phyloP scores from a whole-genome alignment of 2,888 invertebrate species.

The Eupithecia pulchellata region DNA sequence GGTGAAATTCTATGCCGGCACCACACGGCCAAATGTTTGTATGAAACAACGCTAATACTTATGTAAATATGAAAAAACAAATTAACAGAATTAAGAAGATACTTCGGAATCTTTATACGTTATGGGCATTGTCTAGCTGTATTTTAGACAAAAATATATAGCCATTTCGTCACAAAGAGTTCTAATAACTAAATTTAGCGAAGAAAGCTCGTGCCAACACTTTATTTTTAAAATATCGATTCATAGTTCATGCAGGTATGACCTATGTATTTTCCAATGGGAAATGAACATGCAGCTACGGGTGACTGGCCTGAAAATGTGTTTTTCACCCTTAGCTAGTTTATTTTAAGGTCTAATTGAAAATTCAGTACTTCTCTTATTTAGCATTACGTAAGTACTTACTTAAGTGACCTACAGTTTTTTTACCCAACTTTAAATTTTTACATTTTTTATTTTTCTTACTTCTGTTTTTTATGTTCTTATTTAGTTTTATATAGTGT shows the following conservation, averaged over 20 bases:
- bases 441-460: no score
- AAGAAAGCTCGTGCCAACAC: background rate
- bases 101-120: background rate
- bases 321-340: background rate
- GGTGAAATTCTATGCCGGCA: no score
- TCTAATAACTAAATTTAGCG: constrained; percentile 4
- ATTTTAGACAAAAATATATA: background rate
- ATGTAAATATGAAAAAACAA: no score
- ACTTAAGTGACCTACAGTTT: no score
- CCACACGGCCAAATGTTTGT: no score
- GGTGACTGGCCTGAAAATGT: constrained; percentile 10
- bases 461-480: no score
- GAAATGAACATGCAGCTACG: constrained; percentile 1
- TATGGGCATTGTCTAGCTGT: background rate
- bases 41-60: no score
- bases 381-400: background rate
- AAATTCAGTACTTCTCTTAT: background rate
- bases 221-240: constrained; percentile 18
- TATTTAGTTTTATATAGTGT: no score
- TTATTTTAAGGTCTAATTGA: background rate
- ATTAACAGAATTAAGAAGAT: background rate
- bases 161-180: constrained; percentile 4
- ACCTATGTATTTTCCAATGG: constrained; percentile 2
- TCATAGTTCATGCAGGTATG: constrained; percentile 12
- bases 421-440: no score